Evolutionary conservation across 1,140 invertebrate species (phyloP), one percentile per base, ranked within the genome.

Genomic region (Rhyzopertha dominica): DNA sequence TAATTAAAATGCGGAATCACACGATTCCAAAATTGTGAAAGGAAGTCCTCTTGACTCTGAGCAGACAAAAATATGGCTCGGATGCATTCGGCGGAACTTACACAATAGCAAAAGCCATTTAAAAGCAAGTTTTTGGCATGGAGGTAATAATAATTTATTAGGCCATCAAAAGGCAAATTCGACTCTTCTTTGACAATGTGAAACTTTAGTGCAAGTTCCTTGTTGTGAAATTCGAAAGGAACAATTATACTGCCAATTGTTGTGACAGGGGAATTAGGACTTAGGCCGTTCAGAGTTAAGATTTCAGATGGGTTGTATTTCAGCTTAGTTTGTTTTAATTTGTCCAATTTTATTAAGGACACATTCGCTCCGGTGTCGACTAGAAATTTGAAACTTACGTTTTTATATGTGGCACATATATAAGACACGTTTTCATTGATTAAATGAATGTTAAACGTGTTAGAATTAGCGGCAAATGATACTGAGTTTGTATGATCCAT

Each of bases 131-230:
- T 17, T 41, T 53, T 9, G 7, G 9, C 1, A 16, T 34, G 14
- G 13, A 49, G 19, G 25, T 42, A 49, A 34, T 53, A 42, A 37
- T 49, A 49, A 5, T 47, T 43, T 13, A 53, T 40, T 1, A 53
- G 10, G 31, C 51, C 47, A 32, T 49, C 51, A 18, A 41, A 49
- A 2, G 46, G 46, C 4, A 53, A n/a, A 32, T 53, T 53, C 14
- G 18, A 13, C 13, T 36, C 12, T 25, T 16, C 17, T 4, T 29
- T 29, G 4, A 53, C 17, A 2, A 53, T 35, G 32, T 53, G 28
- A 37, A 53, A 53, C 36, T 53, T 53, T 7, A 44, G 13, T 24
- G 26, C 13, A 12, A 53, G 13, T n/a, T 5, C 2, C 10, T 49
- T 20, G 14, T 38, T 18, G 9, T 44, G 16, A n/a, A 53, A 18